Conservation (phyloP, 1,140 invertebrate genomes). For the Drosophila pandora region DNA sequence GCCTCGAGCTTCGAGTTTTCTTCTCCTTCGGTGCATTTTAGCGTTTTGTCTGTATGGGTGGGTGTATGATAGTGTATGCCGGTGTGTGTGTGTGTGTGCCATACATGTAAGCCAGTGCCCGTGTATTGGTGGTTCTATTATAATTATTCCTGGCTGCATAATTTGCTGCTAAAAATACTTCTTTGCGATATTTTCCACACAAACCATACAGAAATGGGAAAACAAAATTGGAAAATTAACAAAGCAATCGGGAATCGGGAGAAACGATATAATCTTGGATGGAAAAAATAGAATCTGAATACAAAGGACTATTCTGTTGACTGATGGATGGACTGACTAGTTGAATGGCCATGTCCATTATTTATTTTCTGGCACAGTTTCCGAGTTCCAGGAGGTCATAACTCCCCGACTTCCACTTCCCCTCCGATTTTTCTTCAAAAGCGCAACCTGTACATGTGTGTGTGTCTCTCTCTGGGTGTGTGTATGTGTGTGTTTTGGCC, state of each 20-base stretch:
- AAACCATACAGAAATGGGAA: neutral
- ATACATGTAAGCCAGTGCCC: constrained; percentile 35
- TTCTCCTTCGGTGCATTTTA: constrained; percentile 28
- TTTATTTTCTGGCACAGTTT: constrained; percentile 5
- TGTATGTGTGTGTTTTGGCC: neutral
- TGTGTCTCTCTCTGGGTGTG: neutral
- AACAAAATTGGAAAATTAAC: constrained; percentile 10
- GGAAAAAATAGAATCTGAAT: constrained; percentile 5
- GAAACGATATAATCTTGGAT: neutral
- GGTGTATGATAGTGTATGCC: constrained; percentile 10
- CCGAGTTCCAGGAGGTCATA: neutral
- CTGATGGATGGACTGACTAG: constrained; percentile 6
- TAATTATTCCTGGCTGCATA: constrained; percentile 45
- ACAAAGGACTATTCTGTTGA: neutral
- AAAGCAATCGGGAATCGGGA: constrained; percentile 3
- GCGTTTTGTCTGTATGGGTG: constrained; percentile 20
- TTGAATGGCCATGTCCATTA: constrained; percentile 3
- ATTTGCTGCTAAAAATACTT: constrained; percentile 75
- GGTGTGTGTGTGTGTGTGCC: constrained; percentile 28
- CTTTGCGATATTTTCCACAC: constrained; percentile 48
- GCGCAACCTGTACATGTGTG: constrained; percentile 10
- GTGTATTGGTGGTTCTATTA: constrained; percentile 23
- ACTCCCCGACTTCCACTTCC: neutral
- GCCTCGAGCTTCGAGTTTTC: constrained; percentile 21
- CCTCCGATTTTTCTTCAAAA: neutral